These are phyloP conservation scores for Prochilodus magdalenae DNA, from an alignment of 2,113 vertebrate species.

Conservation along the genomic window DNA sequence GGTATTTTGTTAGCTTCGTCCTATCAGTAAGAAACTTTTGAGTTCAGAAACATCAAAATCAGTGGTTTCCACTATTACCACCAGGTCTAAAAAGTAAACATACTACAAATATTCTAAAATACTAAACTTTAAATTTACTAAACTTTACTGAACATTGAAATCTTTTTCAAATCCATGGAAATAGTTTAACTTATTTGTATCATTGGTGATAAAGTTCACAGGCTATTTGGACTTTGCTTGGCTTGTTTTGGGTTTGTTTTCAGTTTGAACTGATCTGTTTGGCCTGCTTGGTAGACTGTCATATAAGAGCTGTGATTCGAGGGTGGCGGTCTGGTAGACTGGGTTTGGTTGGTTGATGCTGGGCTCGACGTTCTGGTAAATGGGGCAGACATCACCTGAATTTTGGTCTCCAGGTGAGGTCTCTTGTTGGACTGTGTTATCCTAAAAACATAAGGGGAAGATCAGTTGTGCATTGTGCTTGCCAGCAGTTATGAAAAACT, in stretches of 20 bases:
- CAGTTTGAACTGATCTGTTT: not conserved
- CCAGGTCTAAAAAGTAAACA: no score
- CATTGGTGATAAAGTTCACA: not conserved
- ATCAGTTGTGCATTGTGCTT: no score
- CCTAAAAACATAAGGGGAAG: not conserved
- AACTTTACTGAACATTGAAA: no score
- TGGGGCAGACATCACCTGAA: no score
- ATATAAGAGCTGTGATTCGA: not conserved
- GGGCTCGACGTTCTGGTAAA: not conserved
- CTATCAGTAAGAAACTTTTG: no score
- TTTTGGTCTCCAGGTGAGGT: not conserved
- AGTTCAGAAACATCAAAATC: no score
- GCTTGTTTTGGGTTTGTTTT: not conserved
- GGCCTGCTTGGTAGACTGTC: not conserved
- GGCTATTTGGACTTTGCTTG: no score
- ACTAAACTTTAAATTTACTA: no score
- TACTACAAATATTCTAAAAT: no score
- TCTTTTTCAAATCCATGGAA: no score
- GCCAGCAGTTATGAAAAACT: not conserved
- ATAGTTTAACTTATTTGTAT: not conserved
- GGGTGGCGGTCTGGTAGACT: not conserved
- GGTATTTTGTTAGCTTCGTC: no score
- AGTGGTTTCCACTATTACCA: no score
- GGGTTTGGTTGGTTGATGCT: not conserved
- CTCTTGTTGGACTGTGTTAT: not conserved